Base-by-base conservation (phyloP, 2,888 invertebrate species). In the Entomobrya multifasciata region DNA sequence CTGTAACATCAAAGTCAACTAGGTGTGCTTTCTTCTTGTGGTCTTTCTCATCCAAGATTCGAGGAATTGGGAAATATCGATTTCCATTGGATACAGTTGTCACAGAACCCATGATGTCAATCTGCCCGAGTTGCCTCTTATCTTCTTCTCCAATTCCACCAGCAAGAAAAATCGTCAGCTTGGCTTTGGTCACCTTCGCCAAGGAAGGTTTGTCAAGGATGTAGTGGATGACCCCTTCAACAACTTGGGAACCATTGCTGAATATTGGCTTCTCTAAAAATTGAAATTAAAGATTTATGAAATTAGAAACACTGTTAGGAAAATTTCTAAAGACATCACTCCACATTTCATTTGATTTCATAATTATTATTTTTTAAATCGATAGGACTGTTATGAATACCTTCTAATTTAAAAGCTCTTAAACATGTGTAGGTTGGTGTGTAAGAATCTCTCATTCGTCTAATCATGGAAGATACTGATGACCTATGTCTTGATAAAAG, bases 181-280 rank as follows among this genome's bases (percentile, higher is more conserved):
- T 55, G n/a, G 78, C 84, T 13, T 20, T n/a, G 5, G 78, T 78
- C n/a, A 78, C n/a, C 30, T 70, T 78, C 30, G 76, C 47, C 22
- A 83, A 20, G 8, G 22, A 1, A 44, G 36, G 27, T 10, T 20
- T 62, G 55, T 77, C 44, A 30, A 44, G 11, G 10, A 8, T n/a
- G 22, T 77, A 76, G 22, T 83, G 36, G 44, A 83, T 20, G 13
- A 52, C 25, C 10, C 44, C 36, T 60, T 60, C 57, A 1, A 60
- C 36, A 6, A 6, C 36, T 8, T 6, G 4, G 36, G 36, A 36
- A 36, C 36, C 36, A 4, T 36, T 8, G 36, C 8, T 41, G 17
- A 17, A 52, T 13, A 6, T 0, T 20, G 30, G 20, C 17, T 5
- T 10, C 27, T 72, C 5, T 8, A 4, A 20, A 41, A 22, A 70